Conservation (phyloP, 2,113 vertebrate species). For the Centropristis striata region DNA sequence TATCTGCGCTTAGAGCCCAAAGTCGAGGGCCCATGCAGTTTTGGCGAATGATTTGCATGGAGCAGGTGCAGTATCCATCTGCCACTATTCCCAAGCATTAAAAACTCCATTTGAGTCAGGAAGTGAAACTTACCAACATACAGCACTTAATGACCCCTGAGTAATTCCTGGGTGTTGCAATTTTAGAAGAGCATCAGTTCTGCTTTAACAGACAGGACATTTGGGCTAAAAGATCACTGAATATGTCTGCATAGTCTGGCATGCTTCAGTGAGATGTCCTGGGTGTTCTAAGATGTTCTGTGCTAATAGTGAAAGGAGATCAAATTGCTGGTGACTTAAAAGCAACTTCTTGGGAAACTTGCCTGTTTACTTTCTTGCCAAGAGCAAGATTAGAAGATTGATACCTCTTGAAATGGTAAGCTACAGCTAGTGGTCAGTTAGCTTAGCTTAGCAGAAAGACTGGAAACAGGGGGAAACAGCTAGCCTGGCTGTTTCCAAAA, state of each 20-base stretch:
- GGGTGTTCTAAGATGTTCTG: neutral
- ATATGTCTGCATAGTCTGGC: neutral
- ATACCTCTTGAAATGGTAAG: neutral
- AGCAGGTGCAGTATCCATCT: slow-evolving; percentile 78
- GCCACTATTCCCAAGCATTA: slow-evolving; percentile 58
- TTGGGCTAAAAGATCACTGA: neutral
- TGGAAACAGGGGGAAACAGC: neutral
- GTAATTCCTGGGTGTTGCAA: slow-evolving; percentile 10
- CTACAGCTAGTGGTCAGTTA: neutral
- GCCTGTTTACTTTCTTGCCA: neutral
- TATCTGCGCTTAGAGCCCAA: slow-evolving; percentile 63
- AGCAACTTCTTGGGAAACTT: slow-evolving; percentile 8
- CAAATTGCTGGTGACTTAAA: neutral
- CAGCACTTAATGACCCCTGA: slow-evolving; percentile 47
- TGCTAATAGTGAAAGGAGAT: neutral
- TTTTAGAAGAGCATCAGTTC: slow-evolving; percentile 20
- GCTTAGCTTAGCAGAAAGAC: neutral
- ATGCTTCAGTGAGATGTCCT: neutral
- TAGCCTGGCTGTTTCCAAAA: neutral
- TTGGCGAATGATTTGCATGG: slow-evolving; percentile 57
- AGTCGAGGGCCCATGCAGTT: slow-evolving; percentile 40
- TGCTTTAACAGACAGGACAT: neutral
- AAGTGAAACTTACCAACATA: slow-evolving; percentile 33
- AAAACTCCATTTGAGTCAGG: slow-evolving; percentile 53
- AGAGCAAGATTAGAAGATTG: neutral